Evolutionary conservation across 2,797 vertebrate genomes (phyloP).

Genomic region (Micrastur ruficollis): DNA sequence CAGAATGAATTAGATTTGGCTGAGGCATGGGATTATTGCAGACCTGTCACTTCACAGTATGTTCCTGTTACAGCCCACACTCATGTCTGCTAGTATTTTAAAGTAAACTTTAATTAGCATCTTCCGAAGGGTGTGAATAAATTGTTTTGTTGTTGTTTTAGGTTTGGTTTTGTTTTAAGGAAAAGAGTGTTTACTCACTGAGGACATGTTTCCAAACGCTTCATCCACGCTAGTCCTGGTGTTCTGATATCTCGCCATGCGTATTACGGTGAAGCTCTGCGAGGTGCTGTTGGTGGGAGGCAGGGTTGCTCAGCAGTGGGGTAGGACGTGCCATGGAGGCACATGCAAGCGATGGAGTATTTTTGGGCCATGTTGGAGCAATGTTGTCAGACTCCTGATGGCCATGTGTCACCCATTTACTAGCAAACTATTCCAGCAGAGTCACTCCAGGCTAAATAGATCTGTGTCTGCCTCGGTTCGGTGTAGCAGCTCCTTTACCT

Average conservation of each 20-base stretch:
- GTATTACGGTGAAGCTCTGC: background rate
- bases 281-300: background rate
- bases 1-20: conserved; percentile 48
- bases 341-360: background rate
- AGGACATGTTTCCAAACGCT: conserved; percentile 42
- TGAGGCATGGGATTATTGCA: conserved; percentile 53
- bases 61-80: conserved; percentile 68
- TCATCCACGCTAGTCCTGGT: background rate
- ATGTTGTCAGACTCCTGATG: background rate
- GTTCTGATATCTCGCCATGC: background rate
- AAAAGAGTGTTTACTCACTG: conserved; percentile 26
- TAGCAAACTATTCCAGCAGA: background rate
- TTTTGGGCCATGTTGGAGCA: background rate
- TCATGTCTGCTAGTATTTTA: conserved; percentile 60
- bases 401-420: background rate
- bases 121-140: conserved; percentile 47
- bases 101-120: conserved; percentile 63
- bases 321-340: fast-evolving
- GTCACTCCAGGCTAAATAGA: background rate
- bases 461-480: background rate
- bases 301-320: background rate
- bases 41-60: conserved; percentile 67
- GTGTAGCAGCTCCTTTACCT: background rate
- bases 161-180: conserved; percentile 47
- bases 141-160: conserved; percentile 64